These are phyloP conservation scores for Psylliodes chrysocephalus DNA, from an alignment of 2,888 invertebrate species.

Conservation along the genomic window DNA sequence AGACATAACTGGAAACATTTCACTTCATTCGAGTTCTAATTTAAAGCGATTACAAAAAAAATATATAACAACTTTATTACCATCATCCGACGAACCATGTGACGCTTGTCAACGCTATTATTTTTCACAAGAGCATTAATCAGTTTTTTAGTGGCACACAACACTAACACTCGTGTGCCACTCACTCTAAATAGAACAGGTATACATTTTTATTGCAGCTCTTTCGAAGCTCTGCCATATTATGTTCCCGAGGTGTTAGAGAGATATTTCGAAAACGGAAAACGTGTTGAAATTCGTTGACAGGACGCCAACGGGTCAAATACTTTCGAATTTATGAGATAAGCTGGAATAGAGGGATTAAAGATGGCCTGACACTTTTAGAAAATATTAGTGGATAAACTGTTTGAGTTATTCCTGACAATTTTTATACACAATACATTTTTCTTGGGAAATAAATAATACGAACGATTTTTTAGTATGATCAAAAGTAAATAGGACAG, in stretches of 20 bases:
- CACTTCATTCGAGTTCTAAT: no score
- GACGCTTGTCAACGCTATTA: constrained; percentile 17
- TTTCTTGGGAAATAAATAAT: no score
- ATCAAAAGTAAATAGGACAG: no score
- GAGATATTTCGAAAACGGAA: constrained; percentile 22
- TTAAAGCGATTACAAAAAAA: background rate
- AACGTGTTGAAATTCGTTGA: constrained; percentile 26
- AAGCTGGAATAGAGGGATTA: background rate
- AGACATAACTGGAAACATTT: no score
- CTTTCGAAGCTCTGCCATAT: constrained; percentile 1
- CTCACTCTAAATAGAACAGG: constrained; percentile 26
- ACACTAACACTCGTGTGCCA: no score
- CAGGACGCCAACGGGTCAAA: constrained; percentile 24
- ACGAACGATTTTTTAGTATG: no score
- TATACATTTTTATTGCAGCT: constrained; percentile 10
- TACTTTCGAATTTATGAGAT: constrained; percentile 10
- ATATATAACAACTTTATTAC: constrained; percentile 5
- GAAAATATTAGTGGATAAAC: no score
- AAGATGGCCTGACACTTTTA: no score
- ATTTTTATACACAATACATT: no score
- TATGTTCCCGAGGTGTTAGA: background rate
- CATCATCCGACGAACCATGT: background rate
- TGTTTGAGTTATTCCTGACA: no score
- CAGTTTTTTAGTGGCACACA: constrained; percentile 17
- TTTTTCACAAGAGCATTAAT: constrained; percentile 20